Conservation (phyloP, 2,888 invertebrate genomes). For the Cheilosia soror region DNA sequence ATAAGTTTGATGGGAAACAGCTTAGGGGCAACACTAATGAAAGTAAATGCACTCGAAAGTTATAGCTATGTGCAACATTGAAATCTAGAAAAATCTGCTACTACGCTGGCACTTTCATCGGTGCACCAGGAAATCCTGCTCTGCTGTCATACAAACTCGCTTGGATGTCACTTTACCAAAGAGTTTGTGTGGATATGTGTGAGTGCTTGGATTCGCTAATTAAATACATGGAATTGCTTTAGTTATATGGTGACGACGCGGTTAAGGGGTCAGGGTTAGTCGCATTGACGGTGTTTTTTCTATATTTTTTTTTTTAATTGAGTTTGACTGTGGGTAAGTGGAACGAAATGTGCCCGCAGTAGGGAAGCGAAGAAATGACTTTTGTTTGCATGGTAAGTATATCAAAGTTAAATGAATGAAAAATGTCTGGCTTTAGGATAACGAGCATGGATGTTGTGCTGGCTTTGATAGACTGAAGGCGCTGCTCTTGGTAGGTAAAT, state of each 20-base stretch:
- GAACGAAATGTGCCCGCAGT: background rate
- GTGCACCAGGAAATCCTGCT: slow-evolving; percentile 37
- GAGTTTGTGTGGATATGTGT: background rate
- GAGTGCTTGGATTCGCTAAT: slow-evolving; percentile 41
- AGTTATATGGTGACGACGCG: slow-evolving; percentile 27
- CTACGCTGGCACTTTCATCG: slow-evolving; percentile 41
- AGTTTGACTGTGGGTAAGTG: background rate
- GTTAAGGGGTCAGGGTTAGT: slow-evolving; percentile 65
- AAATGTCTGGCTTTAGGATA: background rate
- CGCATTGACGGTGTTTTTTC: slow-evolving; percentile 17
- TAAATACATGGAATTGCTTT: slow-evolving; percentile 51
- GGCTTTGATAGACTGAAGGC: background rate
- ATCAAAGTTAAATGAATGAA: background rate
- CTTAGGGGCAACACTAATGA: slow-evolving; percentile 54
- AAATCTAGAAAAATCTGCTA: slow-evolving; percentile 22
- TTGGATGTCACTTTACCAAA: background rate
- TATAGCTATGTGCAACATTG: background rate
- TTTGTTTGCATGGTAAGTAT: background rate
- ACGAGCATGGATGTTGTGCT: background rate
- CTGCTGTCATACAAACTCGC: background rate
- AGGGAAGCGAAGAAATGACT: background rate
- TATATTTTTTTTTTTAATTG: background rate
- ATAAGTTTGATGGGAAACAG: background rate
- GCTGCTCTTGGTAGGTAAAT: background rate
- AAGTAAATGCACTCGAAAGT: slow-evolving; percentile 59